Percentiles rank a stretch among this genome's conserved stretches.
These are phyloP conservation scores for Zoanthus sociatus DNA, from an alignment of 92 coral and sea anemone species.

Conservation along the genomic window DNA sequence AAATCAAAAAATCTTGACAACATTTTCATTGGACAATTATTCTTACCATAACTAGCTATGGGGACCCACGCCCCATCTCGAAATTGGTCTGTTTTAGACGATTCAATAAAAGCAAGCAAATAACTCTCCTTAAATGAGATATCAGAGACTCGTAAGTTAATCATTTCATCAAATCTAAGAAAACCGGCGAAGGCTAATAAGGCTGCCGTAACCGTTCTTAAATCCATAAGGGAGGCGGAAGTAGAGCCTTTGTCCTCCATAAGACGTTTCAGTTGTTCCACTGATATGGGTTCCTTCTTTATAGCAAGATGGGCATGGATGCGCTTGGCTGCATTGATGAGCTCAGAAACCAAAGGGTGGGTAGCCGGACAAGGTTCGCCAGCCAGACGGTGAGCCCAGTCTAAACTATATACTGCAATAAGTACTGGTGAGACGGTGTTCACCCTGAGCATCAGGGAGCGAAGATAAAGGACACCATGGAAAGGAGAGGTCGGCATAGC, in stretches of 20 bases:
- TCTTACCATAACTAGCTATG: no score
- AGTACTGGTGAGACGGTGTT: constrained; percentile 20
- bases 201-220: constrained; percentile 2
- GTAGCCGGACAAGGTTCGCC: constrained; percentile 3
- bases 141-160: no score
- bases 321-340: neutral
- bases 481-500: constrained; percentile 6
- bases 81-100: constrained; percentile 36
- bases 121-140: neutral
- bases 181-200: neutral
- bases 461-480: no score
- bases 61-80: constrained; percentile 57
- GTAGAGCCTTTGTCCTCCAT: constrained; percentile 5
- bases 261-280: constrained; percentile 4
- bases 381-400: neutral
- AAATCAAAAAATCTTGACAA: no score
- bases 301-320: neutral
- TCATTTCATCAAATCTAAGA: constrained; percentile 11
- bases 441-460: neutral
- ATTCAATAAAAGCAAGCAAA: constrained; percentile 39
- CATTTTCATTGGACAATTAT: neutral
- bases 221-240: constrained; percentile 17
- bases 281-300: constrained; percentile 9
- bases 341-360: constrained; percentile 16
- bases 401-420: neutral